Base-by-base conservation (phyloP, 2,113 vertebrate genomes). In the Ammospiza caudacuta region DNA sequence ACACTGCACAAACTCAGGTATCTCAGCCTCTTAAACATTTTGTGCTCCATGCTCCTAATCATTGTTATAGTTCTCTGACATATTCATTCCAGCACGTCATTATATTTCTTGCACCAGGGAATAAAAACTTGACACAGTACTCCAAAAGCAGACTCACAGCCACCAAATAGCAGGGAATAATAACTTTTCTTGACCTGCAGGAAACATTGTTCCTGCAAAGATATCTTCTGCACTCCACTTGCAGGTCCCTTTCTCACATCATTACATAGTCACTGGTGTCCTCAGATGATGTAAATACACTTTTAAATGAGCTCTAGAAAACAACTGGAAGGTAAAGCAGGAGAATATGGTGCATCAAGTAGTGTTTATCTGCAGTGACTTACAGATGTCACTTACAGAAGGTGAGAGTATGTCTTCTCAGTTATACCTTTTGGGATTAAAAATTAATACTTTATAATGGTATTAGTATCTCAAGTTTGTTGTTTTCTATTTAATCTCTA, bases 1-100 rank as follows among this genome's bases (percentile, higher is more conserved):
- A 54, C 14, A 44, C 18, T 37, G 29, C 54, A 58, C 5, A 83
- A 57, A 23, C 5, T 66, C 18, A 12, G 5, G 4, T 49, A 55
- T 75, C 37, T 86, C 47, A 67, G 2, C 5, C 22, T 76, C 33
- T 80, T 46, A 69, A 76, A 57, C 9, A 69, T 69, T 64, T 69
- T 64, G 22, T 64, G 6, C 19, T 73, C 6, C 7, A 14, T 11
- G 3, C 2, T 55, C 9, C 8, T 47, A 37, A 64, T 33, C 3
- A 39, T 44, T 39, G 39, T 89, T 10, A 11, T 51, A 11, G 3
- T 59, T 72, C 23, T 76, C 39, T 86, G 41, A 15, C 52, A 12
- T n/a, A 15, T 8, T 79, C 12, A 72, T 29, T 85, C 20, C 5
- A 47, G 11, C 8, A 61, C 0, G 0, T 18, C 44, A 31, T n/a